Percentiles rank a stretch among this genome's conserved stretches.
Evolutionary conservation across 2,797 vertebrate species (phyloP).

Genomic region (Delichon dasypus): DNA sequence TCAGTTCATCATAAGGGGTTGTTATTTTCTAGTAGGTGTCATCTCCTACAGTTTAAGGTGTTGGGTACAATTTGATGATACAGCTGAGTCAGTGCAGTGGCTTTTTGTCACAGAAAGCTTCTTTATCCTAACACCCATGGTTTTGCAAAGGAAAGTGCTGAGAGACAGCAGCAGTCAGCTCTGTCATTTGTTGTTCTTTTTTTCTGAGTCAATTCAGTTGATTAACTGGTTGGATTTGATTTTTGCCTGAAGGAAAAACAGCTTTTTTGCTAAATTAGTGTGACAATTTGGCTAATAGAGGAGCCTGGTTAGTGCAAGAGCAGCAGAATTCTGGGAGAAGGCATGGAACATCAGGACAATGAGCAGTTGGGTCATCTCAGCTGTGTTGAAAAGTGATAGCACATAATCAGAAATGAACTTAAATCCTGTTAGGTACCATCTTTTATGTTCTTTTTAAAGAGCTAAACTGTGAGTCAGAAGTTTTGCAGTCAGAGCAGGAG

Average conservation of each 20-base stretch:
- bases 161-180: neutral
- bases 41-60: neutral
- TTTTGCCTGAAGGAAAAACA: constrained; percentile 2
- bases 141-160: neutral
- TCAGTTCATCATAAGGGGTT: neutral
- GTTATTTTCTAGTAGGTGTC: neutral
- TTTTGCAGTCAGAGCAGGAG: neutral
- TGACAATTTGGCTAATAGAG: neutral
- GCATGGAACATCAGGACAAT: neutral
- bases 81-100: neutral
- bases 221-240: constrained; percentile 15
- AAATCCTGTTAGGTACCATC: neutral
- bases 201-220: constrained; percentile 22
- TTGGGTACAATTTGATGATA: neutral
- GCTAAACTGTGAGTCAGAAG: neutral
- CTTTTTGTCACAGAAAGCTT: neutral
- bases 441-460: neutral
- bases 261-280: neutral
- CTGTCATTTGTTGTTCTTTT: neutral
- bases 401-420: neutral
- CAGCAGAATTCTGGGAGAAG: neutral
- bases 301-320: neutral
- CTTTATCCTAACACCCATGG: neutral
- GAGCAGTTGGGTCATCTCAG: neutral
- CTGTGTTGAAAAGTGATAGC: neutral